These are phyloP conservation scores for Dendronephthya gigantea DNA, from an alignment of 64 coral and sea anemone species.

Conservation along the genomic window DNA sequence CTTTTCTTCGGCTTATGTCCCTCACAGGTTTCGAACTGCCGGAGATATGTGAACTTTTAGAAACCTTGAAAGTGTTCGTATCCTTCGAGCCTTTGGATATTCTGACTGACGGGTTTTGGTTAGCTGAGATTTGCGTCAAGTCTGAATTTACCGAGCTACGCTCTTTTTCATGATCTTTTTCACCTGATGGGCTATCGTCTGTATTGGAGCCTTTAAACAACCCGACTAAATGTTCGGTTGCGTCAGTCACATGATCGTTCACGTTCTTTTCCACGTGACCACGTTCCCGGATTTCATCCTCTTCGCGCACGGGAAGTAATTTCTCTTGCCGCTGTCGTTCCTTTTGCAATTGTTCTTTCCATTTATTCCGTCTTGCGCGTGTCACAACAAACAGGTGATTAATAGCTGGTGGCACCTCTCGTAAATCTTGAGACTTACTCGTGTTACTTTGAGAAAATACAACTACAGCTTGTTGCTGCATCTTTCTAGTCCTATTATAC, in stretches of 20 bases:
- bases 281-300: neutral
- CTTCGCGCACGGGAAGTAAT: neutral
- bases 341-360: neutral
- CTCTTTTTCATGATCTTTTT: neutral
- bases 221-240: neutral
- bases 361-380: neutral
- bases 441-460: conserved; percentile 43
- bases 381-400: conserved; percentile 80
- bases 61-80: neutral
- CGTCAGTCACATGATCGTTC: neutral
- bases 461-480: conserved; percentile 94
- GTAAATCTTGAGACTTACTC: neutral
- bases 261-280: neutral
- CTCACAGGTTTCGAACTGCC: neutral
- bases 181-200: neutral
- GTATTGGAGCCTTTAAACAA: neutral
- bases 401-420: conserved; percentile 54
- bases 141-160: neutral
- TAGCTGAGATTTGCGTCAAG: neutral
- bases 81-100: neutral
- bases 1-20: neutral
- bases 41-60: neutral
- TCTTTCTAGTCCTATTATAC: conserved; percentile 74
- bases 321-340: neutral
- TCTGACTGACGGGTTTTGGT: neutral